These are phyloP conservation scores for Lepidocolaptes lacrymiger DNA, from an alignment of 2,797 vertebrate genomes.

Conservation along the genomic window DNA sequence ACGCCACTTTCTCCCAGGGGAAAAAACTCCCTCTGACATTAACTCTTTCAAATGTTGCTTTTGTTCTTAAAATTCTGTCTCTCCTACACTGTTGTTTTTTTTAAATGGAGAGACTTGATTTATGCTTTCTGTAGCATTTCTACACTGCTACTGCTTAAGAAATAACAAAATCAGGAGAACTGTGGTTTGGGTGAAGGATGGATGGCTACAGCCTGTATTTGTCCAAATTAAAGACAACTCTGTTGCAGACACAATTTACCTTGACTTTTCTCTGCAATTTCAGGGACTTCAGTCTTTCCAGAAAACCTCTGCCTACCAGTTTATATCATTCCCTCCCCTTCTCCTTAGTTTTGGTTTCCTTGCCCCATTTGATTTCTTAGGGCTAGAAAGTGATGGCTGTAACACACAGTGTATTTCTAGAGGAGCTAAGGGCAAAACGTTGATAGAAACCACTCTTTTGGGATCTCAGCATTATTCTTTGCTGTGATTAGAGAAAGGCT, in stretches of 20 bases:
- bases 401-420: background rate
- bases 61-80: background rate
- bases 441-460: background rate
- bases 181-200: background rate
- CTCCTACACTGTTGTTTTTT: background rate
- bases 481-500: background rate
- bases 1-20: rapidly evolving
- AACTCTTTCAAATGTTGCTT: background rate
- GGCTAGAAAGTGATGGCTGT: background rate
- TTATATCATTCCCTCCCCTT: background rate
- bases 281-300: background rate
- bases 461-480: background rate
- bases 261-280: background rate
- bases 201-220: background rate
- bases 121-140: background rate
- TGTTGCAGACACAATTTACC: background rate
- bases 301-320: background rate
- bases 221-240: background rate
- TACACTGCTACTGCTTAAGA: background rate
- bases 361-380: background rate
- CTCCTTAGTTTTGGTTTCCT: background rate
- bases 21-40: background rate
- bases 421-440: background rate
- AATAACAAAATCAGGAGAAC: background rate
- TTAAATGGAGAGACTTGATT: background rate